A percentile compares a stretch with the other conserved stretches of the same genome.
Conservation (phyloP, 2,113 vertebrate species). For the Catagonus wagneri region DNA sequence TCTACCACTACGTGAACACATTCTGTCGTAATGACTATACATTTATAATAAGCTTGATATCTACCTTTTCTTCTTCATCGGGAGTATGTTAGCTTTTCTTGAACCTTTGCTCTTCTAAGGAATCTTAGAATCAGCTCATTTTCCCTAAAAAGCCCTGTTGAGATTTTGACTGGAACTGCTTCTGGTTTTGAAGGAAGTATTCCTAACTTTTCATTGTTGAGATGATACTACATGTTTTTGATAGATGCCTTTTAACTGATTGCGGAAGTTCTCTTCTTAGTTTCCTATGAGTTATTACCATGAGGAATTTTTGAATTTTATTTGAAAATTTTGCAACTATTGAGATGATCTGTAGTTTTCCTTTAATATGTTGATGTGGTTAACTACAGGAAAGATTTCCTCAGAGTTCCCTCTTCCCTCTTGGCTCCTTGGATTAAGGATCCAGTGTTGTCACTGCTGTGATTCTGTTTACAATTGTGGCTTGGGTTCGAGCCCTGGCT, state of each 20-base stretch:
- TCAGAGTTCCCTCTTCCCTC: background rate
- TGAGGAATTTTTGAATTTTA: background rate
- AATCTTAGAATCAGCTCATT: background rate
- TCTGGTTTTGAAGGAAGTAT: conserved; percentile 8
- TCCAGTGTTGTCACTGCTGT: no score
- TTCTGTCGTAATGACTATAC: background rate
- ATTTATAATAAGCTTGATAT: background rate
- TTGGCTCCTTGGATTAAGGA: no score
- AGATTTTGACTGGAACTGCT: background rate
- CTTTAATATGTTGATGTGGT: background rate
- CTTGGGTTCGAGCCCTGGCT: no score
- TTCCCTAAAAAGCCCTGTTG: background rate
- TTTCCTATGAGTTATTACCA: background rate
- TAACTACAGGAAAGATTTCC: conserved; percentile 13
- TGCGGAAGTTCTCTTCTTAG: conserved; percentile 9
- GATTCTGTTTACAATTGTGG: no score
- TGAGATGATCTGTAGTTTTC: background rate
- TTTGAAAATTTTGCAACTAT: conserved; percentile 5
- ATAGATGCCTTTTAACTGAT: background rate
- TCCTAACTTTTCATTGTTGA: conserved; percentile 33
- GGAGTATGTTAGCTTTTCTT: background rate
- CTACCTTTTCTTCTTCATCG: background rate
- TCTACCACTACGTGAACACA: background rate
- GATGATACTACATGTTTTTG: background rate
- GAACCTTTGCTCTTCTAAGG: background rate